phyloP scores from a whole-genome alignment of 1,140 invertebrate genomes.

The Akabosia matsudoensis region DNA sequence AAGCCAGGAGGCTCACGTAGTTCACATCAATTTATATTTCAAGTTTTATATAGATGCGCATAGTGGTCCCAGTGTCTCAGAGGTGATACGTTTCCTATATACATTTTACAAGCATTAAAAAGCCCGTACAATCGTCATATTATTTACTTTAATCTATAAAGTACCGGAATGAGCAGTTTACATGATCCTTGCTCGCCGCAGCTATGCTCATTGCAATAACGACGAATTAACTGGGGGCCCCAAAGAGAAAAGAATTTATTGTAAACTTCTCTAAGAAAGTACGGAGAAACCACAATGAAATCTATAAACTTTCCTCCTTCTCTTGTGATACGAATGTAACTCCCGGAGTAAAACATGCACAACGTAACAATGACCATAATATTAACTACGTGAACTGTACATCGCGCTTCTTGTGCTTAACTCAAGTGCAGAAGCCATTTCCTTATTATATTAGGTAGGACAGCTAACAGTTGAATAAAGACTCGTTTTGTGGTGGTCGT shows the following conservation, averaged over 20 bases:
- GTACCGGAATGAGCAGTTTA: not conserved
- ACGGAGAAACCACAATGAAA: conserved; percentile 11
- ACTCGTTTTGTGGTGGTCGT: not conserved
- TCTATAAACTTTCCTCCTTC: not conserved
- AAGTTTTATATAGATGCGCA: too few relatives aligned
- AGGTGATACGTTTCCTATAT: not conserved
- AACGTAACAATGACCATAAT: not conserved
- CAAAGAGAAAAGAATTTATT: conserved; percentile 13
- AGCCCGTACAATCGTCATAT: not conserved
- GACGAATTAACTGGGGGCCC: not conserved
- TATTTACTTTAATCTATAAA: not conserved
- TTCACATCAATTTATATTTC: not conserved
- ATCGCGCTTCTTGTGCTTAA: not conserved
- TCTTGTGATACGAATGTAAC: not conserved
- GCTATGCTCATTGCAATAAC: not conserved
- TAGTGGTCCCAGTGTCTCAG: too few relatives aligned
- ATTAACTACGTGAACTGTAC: not conserved
- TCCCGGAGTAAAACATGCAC: not conserved
- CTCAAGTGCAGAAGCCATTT: not conserved
- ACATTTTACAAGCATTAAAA: not conserved
- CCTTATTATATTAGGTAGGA: not conserved
- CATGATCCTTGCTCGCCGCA: not conserved
- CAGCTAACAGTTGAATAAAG: too few relatives aligned
- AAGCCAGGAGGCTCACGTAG: too few relatives aligned
- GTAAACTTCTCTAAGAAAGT: not conserved